Evolutionary conservation across 30 jellyfish, hydroid and myxozoan genomes (phyloP).

Genomic region (Turritopsis rubra): DNA sequence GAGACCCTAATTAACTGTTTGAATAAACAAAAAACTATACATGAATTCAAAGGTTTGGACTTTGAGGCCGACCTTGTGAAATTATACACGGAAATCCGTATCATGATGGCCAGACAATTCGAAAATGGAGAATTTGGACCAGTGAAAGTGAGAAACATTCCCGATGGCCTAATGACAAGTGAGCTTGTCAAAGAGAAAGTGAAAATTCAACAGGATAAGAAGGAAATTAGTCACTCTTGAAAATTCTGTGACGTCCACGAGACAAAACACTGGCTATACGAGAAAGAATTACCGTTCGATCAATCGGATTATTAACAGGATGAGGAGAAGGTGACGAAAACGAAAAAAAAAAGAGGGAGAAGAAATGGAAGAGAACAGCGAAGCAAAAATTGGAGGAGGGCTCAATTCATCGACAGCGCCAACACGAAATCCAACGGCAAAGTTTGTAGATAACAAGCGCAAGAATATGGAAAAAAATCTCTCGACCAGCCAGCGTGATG

Average conservation of each 20-base stretch:
- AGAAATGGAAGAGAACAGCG: no score
- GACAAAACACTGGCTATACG: no score
- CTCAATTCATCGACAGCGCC: background rate
- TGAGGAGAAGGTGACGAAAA: constrained; percentile 31
- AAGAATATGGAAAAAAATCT: constrained; percentile 28
- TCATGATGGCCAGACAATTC: constrained; percentile 31
- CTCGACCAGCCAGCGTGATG: constrained; percentile 41
- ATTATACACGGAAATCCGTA: constrained; percentile 34
- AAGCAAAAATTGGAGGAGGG: background rate
- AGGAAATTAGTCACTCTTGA: constrained; percentile 15
- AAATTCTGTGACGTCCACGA: no score
- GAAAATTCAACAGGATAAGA: constrained; percentile 20
- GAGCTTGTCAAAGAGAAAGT: constrained; percentile 17
- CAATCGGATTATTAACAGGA: constrained; percentile 26
- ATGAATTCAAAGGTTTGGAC: constrained; percentile 35
- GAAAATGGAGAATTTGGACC: constrained; percentile 46
- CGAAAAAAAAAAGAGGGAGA: constrained; percentile 24
- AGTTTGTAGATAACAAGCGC: constrained; percentile 28
- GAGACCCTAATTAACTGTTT: constrained; percentile 24
- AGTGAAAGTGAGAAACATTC: constrained; percentile 7
- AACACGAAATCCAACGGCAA: background rate
- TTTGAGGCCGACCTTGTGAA: constrained; percentile 44
- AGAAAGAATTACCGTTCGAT: background rate
- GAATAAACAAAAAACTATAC: constrained; percentile 22
- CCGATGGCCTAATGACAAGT: constrained; percentile 24